Base-by-base conservation (phyloP, 1,140 invertebrate species). In the Pachypeltis micranthus region DNA sequence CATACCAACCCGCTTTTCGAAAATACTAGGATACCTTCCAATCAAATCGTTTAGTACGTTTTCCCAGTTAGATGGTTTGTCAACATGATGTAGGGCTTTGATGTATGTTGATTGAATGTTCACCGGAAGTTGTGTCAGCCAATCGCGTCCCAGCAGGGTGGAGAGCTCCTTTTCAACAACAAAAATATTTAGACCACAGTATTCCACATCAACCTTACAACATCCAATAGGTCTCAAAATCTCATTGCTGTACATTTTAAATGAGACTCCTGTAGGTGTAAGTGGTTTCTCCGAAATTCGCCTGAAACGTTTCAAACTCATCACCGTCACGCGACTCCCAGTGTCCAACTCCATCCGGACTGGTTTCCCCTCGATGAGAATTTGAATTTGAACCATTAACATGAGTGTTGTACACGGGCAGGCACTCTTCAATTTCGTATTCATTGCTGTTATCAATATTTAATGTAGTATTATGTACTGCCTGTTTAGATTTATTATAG, bases 11-110 rank as follows among this genome's bases (percentile, higher is more conserved):
- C 31, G 60, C 4, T 63, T 23, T 24, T 24, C 25, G 34, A 63
- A 62, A 31, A 63, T 51, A 59, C 55, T 21, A 27, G 24, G 51
- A 29, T 60, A 63, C 59, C 59, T 59, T 16, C 59, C 62, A 27
- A 23, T 14, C 19, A 63, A n/a, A 27, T 63, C 28, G 23, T 54
- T 12, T 21, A 19, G n/a, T 16, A n/a, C 31, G 31, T 39, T 16
- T 7, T 10, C 16, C 16, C 16, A 10, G 31, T 39, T 39, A 16
- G 16, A 7, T 54, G 14, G 34, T 29, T 55, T 62, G 19, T 16
- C 54, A 24, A 23, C 26, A n/a, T n/a, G n/a, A n/a, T n/a, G n/a
- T n/a, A n/a, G n/a, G n/a, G n/a, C n/a, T n/a, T n/a, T n/a, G n/a
- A n/a, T n/a, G n/a, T n/a, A n/a, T n/a, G n/a, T n/a, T n/a, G n/a